phyloP scores from a whole-genome alignment of 2,113 vertebrate species.

The Myiopsitta monachus region DNA sequence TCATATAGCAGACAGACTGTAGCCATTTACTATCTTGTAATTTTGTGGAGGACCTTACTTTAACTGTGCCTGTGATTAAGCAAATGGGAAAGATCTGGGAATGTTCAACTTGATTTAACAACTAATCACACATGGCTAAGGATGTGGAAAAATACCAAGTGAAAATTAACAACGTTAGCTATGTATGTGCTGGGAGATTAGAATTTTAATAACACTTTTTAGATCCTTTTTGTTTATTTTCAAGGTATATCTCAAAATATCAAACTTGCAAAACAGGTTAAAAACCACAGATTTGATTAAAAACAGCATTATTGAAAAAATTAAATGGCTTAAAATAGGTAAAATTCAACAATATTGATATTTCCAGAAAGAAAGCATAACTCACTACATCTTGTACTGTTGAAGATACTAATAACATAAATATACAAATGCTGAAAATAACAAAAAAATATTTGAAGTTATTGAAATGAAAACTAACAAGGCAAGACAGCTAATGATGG shows the following conservation, averaged over 20 bases:
- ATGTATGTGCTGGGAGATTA: neutral
- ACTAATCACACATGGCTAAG: neutral
- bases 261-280: neutral
- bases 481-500: conserved; percentile 57
- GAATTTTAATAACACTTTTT: neutral
- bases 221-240: neutral
- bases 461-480: conserved; percentile 55
- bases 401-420: neutral
- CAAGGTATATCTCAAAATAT: neutral
- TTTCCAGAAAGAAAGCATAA: neutral
- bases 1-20: neutral
- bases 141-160: neutral
- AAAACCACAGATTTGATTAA: neutral
- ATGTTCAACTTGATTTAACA: neutral
- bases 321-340: neutral
- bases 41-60: neutral
- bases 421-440: neutral
- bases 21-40: neutral
- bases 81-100: neutral
- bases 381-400: neutral
- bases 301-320: neutral
- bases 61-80: neutral
- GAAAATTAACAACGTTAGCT: neutral
- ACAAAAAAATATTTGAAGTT: neutral
- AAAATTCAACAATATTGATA: neutral